Evolutionary conservation across 2,797 vertebrate genomes (phyloP), one percentile per base, ranked within the genome.

Genomic region (Neosalanx taihuensis): DNA sequence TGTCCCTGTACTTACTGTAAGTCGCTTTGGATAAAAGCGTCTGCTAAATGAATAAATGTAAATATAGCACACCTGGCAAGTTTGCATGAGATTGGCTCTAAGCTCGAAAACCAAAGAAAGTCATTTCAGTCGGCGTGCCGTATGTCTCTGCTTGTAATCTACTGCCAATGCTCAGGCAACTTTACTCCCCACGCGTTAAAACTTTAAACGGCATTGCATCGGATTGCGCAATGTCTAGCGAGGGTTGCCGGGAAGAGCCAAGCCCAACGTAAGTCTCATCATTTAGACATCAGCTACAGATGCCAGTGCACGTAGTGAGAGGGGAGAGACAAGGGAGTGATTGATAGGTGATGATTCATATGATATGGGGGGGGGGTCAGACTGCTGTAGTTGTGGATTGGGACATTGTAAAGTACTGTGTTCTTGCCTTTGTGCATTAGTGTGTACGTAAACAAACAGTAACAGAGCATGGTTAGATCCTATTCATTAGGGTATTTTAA

Each of bases 21-120:
- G 23, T 26, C 23, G 23, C 23, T 26, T 26, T 26, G 23, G 23
- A 26, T 26, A 26, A 26, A 26, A 26, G 23, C 23, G 23, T 26
- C 23, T 1, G 23, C 23, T 26, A 26, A 26, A 26, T 26, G 23
- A 26, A 26, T 26, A 26, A 26, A 26, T 26, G 23, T 26, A 26
- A 26, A 26, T 73, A 69, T 71, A 75, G 67, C 67, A 70, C 74
- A 75, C 76, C 76, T 83, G 72, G 56, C 59, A 75, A 76, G 72
- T 61, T 70, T 70, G 57, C 74, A 74, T 74, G 53, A 64, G 33
- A 63, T 74, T 68, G 56, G 18, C 51, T 5, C 51, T 17, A n/a
- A 18, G 4, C 17, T 17, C 51, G 23, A 56, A 56, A 56, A 56
- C 30, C 37, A 71, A 56, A 76, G 68, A 69, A 63, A 30, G 59